Base-by-base conservation (phyloP, 1,140 invertebrate species). In the Nasonia giraulti region DNA sequence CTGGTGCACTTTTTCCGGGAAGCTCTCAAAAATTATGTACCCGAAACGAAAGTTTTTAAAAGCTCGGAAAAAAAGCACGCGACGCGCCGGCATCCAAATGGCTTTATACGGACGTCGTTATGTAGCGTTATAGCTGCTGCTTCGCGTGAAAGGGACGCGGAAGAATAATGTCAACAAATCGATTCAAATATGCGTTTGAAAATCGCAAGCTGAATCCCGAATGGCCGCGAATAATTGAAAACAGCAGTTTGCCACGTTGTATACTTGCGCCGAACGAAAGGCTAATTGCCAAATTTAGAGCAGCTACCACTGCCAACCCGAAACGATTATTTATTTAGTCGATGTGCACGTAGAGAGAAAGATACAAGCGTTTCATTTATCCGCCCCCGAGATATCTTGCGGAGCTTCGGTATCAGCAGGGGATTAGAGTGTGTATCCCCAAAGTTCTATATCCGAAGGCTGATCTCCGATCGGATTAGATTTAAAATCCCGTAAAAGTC, bases 381-480 rank as follows among this genome's bases (percentile, higher is more conserved):
- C 40, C 7, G 10, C 8, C 7, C 40, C 40, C 40, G 40, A 44
- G 40, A 44, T 44, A 44, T 44, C 40, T 44, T 7, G 40, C 40
- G 6, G 8, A 44, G 40, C 10, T 44, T 44, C 40, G 6, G 10
- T 44, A 44, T 10, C 40, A 44, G 6, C 40, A 44, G 40, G 8
- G 40, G 6, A 44, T 44, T 44, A 44, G 8, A 10, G 7, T 44
- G 37, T 40, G 10, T 44, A 44, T 44, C 10, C 40, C 8, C 40
- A 1, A 37, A 37, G 33, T 44, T 44, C 40, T 44, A 44, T 10
- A 44, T 8, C 40, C 40, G 0, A 44, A 44, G 40, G 6, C 40
- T 44, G 40, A 44, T 77, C 47, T 23, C 47, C 44, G 44, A 77
- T 77, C 75, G 23, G 75, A 77, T 77, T 50, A 77, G 75, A 20